Base-by-base conservation (phyloP, 2,888 invertebrate genomes). In the Andrena bicolor region DNA sequence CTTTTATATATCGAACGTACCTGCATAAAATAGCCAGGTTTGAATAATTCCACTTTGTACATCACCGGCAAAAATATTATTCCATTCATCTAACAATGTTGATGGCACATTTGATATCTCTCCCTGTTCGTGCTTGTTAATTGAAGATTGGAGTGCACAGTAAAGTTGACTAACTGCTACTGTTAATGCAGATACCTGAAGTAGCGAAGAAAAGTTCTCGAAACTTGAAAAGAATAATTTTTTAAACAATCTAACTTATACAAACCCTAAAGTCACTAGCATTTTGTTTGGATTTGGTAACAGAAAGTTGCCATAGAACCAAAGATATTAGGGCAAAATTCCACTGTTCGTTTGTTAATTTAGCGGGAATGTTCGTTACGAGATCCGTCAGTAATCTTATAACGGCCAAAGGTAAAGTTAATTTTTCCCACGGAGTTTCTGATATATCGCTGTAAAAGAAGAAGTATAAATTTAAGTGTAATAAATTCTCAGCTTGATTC, bases 321-420 rank as follows among this genome's bases (percentile, higher is more conserved):
- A 97, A 93, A 72, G 96, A 95, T 91, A 98, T 96, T 85, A 96
- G 95, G 86, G 96, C 94, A 91, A 96, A 96, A 94, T 98, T 98
- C 97, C 98, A 97, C 88, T 96, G 95, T 83, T 94, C 93, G 48
- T 94, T 85, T 5, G 94, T 93, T 82, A 95, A 88, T 8, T 89
- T 80, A 2, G 76, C 78, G 2, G 93, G 92, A 48, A 87, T 76
- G 53, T 76, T 86, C 26, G 72, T 85, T 1, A 93, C 83, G 7
- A 90, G 87, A 82, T 90, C 81, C 0, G 90, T 89, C 4, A 92
- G 63, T 13, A 93, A 88, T 76, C 90, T 86, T 49, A 93, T 90
- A 41, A 92, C 77, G 89, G 93, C 92, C 7, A 93, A 64, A 16
- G 90, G 86, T 35, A 93, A 58, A 66, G 72, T 84, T 13, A 92